Conservation (phyloP, 2,888 invertebrate species). For the Latrodectus elegans region DNA sequence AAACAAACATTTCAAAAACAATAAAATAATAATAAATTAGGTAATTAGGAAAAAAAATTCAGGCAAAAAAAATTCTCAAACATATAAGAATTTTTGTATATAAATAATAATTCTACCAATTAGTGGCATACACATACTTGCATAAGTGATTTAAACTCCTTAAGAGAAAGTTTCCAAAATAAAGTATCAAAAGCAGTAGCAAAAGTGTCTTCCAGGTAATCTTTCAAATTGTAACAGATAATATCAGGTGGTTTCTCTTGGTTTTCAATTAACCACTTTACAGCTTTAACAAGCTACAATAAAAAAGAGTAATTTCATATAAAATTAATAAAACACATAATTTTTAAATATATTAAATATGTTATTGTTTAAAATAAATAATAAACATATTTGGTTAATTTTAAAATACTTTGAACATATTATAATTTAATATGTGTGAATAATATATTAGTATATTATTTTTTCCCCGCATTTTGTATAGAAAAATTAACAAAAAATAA, state of each 20-base stretch:
- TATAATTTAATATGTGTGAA: too few relatives aligned
- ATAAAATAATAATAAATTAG: too few relatives aligned
- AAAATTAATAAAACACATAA: not conserved
- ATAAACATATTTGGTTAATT: too few relatives aligned
- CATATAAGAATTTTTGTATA: not conserved
- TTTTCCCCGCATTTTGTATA: too few relatives aligned
- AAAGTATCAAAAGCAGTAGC: conserved; percentile 34
- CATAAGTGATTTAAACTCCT: conserved; percentile 35
- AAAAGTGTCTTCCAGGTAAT: conserved; percentile 50
- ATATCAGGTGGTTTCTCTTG: conserved; percentile 13
- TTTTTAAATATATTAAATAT: too few relatives aligned
- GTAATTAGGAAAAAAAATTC: too few relatives aligned
- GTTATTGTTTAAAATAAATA: too few relatives aligned
- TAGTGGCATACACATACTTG: not conserved
- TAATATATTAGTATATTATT: too few relatives aligned
- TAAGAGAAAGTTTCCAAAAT: conserved; percentile 47
- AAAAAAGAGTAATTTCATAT: not conserved
- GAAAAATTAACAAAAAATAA: too few relatives aligned
- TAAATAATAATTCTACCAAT: not conserved
- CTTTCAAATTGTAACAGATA: not conserved
- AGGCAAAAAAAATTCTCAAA: too few relatives aligned
- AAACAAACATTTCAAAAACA: too few relatives aligned
- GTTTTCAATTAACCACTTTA: conserved; percentile 41
- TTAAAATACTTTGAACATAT: too few relatives aligned
- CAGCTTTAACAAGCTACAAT: conserved; percentile 21